Percentiles rank a stretch among this genome's conserved stretches.
These are phyloP conservation scores for Bellardia bayeri DNA, from an alignment of 2,888 invertebrate genomes.

Conservation along the genomic window DNA sequence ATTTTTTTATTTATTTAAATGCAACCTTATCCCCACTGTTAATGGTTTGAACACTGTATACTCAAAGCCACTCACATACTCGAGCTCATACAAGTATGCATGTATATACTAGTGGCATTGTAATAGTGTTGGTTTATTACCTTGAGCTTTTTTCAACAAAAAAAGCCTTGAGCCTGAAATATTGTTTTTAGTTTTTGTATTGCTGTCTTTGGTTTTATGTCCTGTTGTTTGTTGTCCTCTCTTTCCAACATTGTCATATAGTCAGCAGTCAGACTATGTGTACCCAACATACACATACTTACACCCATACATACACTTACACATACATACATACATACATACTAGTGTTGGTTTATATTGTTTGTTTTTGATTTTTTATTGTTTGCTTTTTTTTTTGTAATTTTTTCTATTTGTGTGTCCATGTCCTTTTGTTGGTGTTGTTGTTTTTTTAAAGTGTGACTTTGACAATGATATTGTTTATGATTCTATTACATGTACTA, in stretches of 20 bases:
- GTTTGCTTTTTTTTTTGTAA: conserved; percentile 1
- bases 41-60: conserved; percentile 19
- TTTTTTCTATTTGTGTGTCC: conserved; percentile 15
- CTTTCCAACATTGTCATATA: conserved; percentile 24
- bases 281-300: not conserved
- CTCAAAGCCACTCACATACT: conserved; percentile 5
- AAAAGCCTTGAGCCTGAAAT: conserved; percentile 72
- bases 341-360: conserved; percentile 48
- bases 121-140: conserved; percentile 63
- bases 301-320: not conserved
- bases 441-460: conserved; percentile 58
- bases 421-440: conserved; percentile 41
- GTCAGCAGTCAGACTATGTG: not conserved
- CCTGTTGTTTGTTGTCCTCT: conserved; percentile 15
- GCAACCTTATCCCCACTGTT: not conserved
- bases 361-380: conserved; percentile 51
- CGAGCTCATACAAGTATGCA: not conserved
- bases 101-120: conserved; percentile 6
- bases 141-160: conserved; percentile 66
- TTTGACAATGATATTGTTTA: conserved; percentile 71
- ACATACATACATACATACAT: not conserved
- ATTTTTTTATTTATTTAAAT: too few species aligned
- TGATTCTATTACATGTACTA: conserved; percentile 49
- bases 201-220: conserved; percentile 33
- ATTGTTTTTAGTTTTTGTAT: conserved; percentile 55